Conservation (phyloP, 53 echinoderm and acorn worm species). For the Actinopyga echinites region DNA sequence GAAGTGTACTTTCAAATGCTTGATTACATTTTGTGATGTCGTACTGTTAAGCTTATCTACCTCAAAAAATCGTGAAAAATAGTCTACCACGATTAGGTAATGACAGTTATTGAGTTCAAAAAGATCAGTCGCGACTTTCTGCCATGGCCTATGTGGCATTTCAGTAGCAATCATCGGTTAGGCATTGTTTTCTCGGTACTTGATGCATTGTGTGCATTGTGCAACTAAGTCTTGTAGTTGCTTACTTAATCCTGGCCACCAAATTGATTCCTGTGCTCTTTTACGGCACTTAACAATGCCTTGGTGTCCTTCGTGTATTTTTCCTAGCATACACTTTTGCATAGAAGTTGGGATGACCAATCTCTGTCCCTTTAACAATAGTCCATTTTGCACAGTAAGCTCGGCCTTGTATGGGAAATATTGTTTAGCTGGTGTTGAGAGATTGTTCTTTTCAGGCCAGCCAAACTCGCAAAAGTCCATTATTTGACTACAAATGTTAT, state of each 20-base stretch:
- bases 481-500: slow-evolving; percentile 40
- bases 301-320: slow-evolving; percentile 53
- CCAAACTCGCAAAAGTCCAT: slow-evolving; percentile 42
- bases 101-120: slow-evolving; percentile 40
- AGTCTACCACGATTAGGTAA: slow-evolving; percentile 31
- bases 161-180: slow-evolving; percentile 40
- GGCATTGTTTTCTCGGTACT: slow-evolving; percentile 15
- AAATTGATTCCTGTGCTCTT: slow-evolving; percentile 49
- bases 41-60: slow-evolving; percentile 13
- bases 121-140: slow-evolving; percentile 55
- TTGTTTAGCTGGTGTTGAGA: not conserved
- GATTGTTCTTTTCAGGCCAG: slow-evolving; percentile 45
- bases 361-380: slow-evolving; percentile 55
- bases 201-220: slow-evolving; percentile 47
- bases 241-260: slow-evolving; percentile 69
- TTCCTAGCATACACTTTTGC: slow-evolving; percentile 33
- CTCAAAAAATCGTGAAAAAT: slow-evolving; percentile 54
- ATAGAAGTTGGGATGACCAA: slow-evolving; percentile 52
- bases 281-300: slow-evolving; percentile 67
- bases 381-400: slow-evolving; percentile 34
- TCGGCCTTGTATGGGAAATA: slow-evolving; percentile 45
- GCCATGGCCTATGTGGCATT: slow-evolving; percentile 44
- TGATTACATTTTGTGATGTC: slow-evolving; percentile 3
- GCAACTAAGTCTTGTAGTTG: slow-evolving; percentile 38
- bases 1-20: slow-evolving; percentile 35